Conservation (phyloP, 92 coral and sea anemone species). For the Zoanthus gigantus region DNA sequence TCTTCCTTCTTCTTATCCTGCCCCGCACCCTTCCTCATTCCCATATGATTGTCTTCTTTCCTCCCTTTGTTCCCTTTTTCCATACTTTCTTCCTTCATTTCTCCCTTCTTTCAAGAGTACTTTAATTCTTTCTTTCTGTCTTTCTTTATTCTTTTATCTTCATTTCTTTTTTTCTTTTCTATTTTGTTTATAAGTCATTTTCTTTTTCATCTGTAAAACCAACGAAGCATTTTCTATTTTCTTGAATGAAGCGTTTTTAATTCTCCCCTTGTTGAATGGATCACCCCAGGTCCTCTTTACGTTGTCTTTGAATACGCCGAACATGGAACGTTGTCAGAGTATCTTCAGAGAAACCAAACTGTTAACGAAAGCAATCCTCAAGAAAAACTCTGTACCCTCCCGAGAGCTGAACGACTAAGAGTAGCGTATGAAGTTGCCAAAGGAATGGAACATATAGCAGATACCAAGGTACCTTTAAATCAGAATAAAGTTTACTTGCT, state of each 20-base stretch:
- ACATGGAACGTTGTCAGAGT: slow-evolving; percentile 69
- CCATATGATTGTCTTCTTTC: too few relatives aligned
- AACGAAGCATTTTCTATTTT: too few relatives aligned
- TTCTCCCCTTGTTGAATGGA: too few relatives aligned
- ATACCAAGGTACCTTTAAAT: slow-evolving; percentile 56
- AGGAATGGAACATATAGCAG: slow-evolving; percentile 75
- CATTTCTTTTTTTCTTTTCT: background rate
- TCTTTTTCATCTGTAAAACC: too few relatives aligned
- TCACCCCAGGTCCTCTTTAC: too few relatives aligned
- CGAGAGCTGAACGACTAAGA: slow-evolving; percentile 72
- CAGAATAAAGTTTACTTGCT: background rate
- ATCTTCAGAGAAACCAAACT: slow-evolving; percentile 66
- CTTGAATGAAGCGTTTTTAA: too few relatives aligned
- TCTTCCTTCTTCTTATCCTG: too few relatives aligned
- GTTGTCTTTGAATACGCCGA: slow-evolving; percentile 68
- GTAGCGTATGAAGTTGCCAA: slow-evolving; percentile 70
- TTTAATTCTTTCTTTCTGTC: background rate
- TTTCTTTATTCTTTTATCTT: background rate
- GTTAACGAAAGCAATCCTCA: slow-evolving; percentile 35
- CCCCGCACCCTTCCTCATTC: too few relatives aligned
- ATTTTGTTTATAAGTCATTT: background rate
- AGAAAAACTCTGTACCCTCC: slow-evolving; percentile 57
- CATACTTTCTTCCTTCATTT: too few relatives aligned
- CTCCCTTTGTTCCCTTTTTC: too few relatives aligned
- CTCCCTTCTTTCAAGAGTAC: too few relatives aligned